Evolutionary conservation across 2,113 vertebrate genomes (phyloP), one percentile per base, ranked within the genome.

Genomic region (Rhea pennata): DNA sequence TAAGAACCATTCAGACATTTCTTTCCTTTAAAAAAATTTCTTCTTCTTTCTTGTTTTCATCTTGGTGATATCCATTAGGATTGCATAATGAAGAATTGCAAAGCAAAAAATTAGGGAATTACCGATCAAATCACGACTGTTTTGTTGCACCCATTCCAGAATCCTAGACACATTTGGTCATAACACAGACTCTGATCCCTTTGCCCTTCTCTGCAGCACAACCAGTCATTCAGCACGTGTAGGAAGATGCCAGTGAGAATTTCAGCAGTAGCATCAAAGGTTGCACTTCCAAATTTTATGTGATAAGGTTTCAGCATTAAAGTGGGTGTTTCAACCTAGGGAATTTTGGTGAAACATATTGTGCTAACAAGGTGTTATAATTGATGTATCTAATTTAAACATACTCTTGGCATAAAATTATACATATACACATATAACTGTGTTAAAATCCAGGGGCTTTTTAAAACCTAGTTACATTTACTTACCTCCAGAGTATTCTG

Each of bases 311-410:
- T 92, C 61, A 91, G 56, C 66, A 53, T 87, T 93, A 19, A 91
- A 94, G 81, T 83, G 50, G 40, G 92, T 87, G 71, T 76, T 92
- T 95, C 78, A 53, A 54, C 71, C 62, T n/a, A 58, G 67, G 53
- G 36, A 62, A 91, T 96, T 95, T 96, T 91, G 66, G 12, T 79
- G 66, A 90, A 70, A 89, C 88, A 96, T 95, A 92, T 54, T 94
- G 93, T 92, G 80, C 4, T 66, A 96, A 79, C 88, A 95, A 95
- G 88, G 83, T 95, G 88, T 91, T 94, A 88, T 87, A 95, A 84
- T 84, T 93, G 77, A 51, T 88, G 11, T 86, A 61, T 78, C 72
- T 96, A 95, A 93, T 95, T 96, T 86, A 95, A 97, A 84, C 69
- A 82, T 59, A 76, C 50, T 93, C 12, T 61, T n/a, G 4, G 86